Percentiles rank a stretch among this genome's conserved stretches.
Conservation (phyloP, 2,888 invertebrate genomes). For the Volucella inanis region DNA sequence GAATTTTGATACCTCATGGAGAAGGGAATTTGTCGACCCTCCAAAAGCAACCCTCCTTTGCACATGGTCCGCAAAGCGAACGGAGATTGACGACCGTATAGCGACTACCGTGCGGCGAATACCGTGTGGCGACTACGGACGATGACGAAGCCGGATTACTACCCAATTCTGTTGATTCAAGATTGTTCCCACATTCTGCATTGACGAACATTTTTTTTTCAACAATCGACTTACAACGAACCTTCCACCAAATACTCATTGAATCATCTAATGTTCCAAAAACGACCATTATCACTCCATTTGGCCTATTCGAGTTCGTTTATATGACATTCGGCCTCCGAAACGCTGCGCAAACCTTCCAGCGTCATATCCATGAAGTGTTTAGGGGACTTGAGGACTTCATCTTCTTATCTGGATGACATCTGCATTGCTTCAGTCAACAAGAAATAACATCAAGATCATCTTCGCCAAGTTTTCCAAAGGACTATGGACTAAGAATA, state of each 20-base stretch:
- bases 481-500: not conserved
- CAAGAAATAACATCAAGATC: not conserved
- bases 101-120: too few species aligned
- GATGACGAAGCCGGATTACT: too few species aligned
- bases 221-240: slow-evolving; percentile 45
- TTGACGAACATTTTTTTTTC: slow-evolving; percentile 55
- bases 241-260: slow-evolving; percentile 28
- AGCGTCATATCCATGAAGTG: slow-evolving; percentile 2
- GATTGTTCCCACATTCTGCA: not conserved
- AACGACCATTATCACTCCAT: not conserved
- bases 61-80: too few species aligned
- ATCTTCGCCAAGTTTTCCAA: not conserved
- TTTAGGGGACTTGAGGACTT: not conserved
- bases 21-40: too few species aligned
- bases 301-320: slow-evolving; percentile 1
- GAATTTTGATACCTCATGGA: too few species aligned
- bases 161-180: too few species aligned
- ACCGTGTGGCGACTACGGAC: too few species aligned
- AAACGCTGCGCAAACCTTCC: slow-evolving; percentile 7
- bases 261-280: not conserved
- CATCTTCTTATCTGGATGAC: slow-evolving; percentile 13
- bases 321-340: slow-evolving; percentile 4
- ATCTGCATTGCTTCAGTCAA: not conserved
- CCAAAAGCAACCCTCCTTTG: too few species aligned
- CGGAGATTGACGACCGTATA: too few species aligned